Conservation (phyloP, 2,797 vertebrate species). For the Sebastes cheni region DNA sequence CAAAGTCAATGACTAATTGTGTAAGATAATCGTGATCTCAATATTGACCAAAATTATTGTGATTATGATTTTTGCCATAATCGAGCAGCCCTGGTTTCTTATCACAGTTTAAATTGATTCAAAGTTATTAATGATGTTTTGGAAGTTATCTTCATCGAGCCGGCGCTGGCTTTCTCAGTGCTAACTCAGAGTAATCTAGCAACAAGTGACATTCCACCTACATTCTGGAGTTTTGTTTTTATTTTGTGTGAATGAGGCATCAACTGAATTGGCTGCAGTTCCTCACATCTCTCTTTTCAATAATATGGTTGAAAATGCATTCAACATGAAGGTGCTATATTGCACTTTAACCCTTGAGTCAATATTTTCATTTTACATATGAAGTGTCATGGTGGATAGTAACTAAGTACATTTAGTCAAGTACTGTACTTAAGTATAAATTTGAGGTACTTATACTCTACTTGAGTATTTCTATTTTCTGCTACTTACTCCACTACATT, state of each 20-base stretch:
- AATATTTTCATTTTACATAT: neutral
- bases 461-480: too few species aligned
- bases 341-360: neutral
- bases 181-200: neutral
- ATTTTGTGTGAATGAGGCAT: neutral
- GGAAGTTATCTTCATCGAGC: neutral
- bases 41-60: too few species aligned
- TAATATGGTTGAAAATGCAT: neutral
- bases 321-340: neutral
- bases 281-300: neutral
- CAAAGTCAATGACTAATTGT: too few species aligned
- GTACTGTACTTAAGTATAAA: too few species aligned
- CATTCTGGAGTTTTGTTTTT: neutral
- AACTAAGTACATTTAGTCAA: too few species aligned
- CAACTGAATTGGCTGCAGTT: neutral
- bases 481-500: too few species aligned
- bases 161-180: neutral
- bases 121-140: slow-evolving; percentile 8
- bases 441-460: too few species aligned
- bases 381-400: neutral
- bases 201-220: neutral
- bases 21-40: too few species aligned
- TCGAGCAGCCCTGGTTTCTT: neutral
- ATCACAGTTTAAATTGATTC: slow-evolving; percentile 15
- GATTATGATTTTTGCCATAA: too few species aligned